phyloP scores from a whole-genome alignment of 2,888 invertebrate genomes.

The Nycteola revayana region DNA sequence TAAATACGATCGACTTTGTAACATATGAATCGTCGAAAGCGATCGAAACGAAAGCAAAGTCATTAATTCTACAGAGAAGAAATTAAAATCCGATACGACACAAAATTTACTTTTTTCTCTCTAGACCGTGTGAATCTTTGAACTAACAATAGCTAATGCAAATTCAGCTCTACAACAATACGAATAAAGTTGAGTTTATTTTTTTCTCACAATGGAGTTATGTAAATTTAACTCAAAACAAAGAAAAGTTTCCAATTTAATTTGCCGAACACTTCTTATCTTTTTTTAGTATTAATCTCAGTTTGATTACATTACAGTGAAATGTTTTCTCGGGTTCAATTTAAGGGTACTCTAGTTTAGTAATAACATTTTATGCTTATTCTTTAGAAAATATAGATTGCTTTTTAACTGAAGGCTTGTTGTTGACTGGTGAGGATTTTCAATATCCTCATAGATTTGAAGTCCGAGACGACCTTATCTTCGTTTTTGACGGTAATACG shows the following conservation, averaged over 20 bases:
- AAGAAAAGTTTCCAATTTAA: slow-evolving; percentile 73
- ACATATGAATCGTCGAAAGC: slow-evolving; percentile 59
- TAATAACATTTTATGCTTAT: slow-evolving; percentile 9
- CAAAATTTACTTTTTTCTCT: slow-evolving; percentile 62
- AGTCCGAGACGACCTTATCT: too few relatives aligned
- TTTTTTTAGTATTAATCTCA: slow-evolving; percentile 73
- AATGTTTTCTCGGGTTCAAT: slow-evolving; percentile 46
- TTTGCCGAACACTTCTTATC: slow-evolving; percentile 73
- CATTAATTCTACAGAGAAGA: slow-evolving; percentile 75
- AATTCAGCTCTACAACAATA: slow-evolving; percentile 19
- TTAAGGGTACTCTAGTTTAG: slow-evolving; percentile 33
- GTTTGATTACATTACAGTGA: slow-evolving; percentile 71
- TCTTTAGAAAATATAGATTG: slow-evolving; percentile 4
- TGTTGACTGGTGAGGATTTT: too few relatives aligned
- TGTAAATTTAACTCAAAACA: slow-evolving; percentile 24
- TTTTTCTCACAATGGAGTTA: slow-evolving; percentile 24
- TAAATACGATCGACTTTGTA: slow-evolving; percentile 52
- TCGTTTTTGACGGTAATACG: too few relatives aligned
- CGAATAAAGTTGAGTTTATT: slow-evolving; percentile 21
- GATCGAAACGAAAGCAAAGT: slow-evolving; percentile 60
- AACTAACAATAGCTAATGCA: slow-evolving; percentile 2
- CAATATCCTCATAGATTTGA: too few relatives aligned
- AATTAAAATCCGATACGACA: slow-evolving; percentile 81
- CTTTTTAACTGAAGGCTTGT: too few relatives aligned
- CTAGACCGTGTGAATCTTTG: slow-evolving; percentile 39